Conservation (phyloP, 2,113 vertebrate species). For the Phylloscopus whistleri region DNA sequence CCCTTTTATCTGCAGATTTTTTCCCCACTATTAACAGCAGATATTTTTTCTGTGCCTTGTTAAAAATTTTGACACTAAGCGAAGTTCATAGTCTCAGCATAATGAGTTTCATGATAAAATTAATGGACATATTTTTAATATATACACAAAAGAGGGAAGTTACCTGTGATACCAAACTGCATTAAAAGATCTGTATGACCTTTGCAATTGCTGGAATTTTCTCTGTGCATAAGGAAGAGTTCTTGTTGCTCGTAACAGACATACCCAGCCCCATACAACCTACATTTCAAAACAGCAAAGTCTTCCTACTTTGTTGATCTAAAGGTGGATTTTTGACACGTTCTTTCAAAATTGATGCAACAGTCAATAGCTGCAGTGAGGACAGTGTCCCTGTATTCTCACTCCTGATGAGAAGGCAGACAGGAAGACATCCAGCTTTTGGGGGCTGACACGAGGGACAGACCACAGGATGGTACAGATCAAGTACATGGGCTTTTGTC, state of each 20-base stretch:
- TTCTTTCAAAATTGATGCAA: neutral
- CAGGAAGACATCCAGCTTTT: neutral
- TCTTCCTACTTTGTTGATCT: neutral
- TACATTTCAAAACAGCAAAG: neutral
- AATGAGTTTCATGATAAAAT: neutral
- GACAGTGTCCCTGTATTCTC: neutral
- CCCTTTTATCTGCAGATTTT: slow-evolving; percentile 4
- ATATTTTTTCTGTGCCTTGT: neutral
- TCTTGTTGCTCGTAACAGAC: neutral
- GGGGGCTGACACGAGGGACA: neutral
- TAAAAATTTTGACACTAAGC: neutral
- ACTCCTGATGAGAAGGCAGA: neutral
- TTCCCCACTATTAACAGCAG: neutral
- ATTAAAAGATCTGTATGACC: neutral
- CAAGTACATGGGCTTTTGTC: neutral
- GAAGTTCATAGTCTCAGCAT: neutral
- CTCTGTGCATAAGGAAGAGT: neutral
- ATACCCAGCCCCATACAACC: neutral
- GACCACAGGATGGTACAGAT: neutral
- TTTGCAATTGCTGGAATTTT: neutral
- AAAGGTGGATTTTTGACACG: neutral
- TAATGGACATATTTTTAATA: neutral
- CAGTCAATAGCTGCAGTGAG: neutral
- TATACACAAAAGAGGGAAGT: neutral
- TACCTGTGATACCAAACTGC: neutral